Conservation (phyloP, 2,113 vertebrate species). For the Poeciliopsis occidentalis region DNA sequence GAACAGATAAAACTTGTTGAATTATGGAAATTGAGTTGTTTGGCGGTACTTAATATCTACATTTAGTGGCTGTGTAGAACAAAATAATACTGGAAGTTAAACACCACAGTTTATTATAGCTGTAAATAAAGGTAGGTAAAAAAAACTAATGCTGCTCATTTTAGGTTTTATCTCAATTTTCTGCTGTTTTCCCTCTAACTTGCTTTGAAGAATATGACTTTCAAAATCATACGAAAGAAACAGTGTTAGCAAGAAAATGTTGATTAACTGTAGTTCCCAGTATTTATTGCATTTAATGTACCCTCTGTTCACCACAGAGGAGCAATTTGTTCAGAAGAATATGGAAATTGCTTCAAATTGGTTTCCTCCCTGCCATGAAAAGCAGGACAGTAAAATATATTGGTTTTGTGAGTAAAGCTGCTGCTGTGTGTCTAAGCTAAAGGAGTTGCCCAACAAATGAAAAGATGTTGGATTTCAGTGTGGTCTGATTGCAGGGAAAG, state of each 20-base stretch:
- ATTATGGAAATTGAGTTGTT: conserved; percentile 30
- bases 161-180: conserved; percentile 15
- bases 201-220: background rate
- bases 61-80: fast-evolving
- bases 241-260: background rate
- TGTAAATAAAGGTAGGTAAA: background rate
- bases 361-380: no score
- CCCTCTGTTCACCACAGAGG: background rate
- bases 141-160: conserved; percentile 25
- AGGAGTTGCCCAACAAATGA: no score
- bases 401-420: no score
- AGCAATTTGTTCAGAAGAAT: background rate
- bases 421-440: no score
- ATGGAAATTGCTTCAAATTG: no score
- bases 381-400: no score
- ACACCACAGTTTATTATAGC: conserved; percentile 7
- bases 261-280: background rate
- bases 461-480: no score
- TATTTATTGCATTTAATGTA: background rate
- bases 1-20: conserved; percentile 42
- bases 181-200: background rate
- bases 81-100: background rate
- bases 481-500: no score
- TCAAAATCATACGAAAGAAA: background rate
- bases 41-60: background rate